phyloP scores from a whole-genome alignment of 2,113 vertebrate genomes.

The Eleginops maclovinus region DNA sequence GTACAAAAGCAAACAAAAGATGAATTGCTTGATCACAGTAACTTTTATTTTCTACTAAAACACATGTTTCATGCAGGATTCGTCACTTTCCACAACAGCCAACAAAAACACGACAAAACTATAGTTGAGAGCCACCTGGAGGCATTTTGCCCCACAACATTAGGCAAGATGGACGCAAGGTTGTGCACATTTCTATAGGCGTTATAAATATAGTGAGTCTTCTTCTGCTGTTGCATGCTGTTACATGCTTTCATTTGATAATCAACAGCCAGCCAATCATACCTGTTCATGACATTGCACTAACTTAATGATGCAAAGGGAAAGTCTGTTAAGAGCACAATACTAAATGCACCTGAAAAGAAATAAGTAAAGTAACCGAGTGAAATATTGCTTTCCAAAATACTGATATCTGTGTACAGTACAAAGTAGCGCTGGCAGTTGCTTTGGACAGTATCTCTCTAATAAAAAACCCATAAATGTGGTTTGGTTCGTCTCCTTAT shows the following conservation, averaged over 20 bases:
- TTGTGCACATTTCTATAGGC: conserved; percentile 54
- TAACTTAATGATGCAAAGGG: background rate
- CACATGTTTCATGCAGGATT: conserved; percentile 74
- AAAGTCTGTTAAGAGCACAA: background rate
- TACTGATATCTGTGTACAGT: conserved; percentile 3
- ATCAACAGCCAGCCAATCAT: conserved; percentile 28
- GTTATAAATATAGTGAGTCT: conserved; percentile 30
- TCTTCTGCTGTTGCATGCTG: conserved; percentile 41
- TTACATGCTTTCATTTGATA: conserved; percentile 41
- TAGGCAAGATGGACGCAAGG: conserved; percentile 28
- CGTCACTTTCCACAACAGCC: conserved; percentile 72
- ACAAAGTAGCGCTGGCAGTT: conserved; percentile 15
- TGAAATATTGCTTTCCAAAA: conserved; percentile 41
- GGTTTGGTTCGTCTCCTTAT: conserved; percentile 29
- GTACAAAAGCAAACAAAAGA: background rate
- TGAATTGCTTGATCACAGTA: conserved; percentile 51
- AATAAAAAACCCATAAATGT: background rate
- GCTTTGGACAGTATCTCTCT: background rate
- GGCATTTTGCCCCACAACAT: conserved; percentile 37
- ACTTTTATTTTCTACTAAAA: conserved; percentile 80
- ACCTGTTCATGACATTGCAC: conserved; percentile 16
- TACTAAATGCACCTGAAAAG: conserved; percentile 1
- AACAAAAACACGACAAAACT: conserved; percentile 68
- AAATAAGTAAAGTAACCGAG: background rate
- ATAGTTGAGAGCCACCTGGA: conserved; percentile 3